Base-by-base conservation (phyloP, 2,888 invertebrate species). In the Erebia palarica region DNA sequence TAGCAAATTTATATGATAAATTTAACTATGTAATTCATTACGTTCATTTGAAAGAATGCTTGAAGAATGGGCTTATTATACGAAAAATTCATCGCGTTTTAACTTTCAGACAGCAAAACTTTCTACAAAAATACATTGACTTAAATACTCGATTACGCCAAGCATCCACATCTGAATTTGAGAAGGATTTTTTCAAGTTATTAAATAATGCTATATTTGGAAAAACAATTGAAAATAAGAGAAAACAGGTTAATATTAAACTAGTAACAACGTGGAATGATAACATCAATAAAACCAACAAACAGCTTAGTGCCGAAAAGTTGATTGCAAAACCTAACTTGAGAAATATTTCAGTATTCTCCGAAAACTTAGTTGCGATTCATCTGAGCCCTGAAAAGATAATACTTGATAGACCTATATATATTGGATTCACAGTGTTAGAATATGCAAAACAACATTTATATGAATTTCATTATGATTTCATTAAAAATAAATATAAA, bases 1-100 rank as follows among this genome's bases (percentile, higher is more conserved):
- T 65, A n/a, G 36, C 36, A 11, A 65, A 65, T 65, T 55, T 65
- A 16, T 53, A 65, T 42, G 36, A 36, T 27, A 65, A 65, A 65
- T 53, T 11, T 11, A 21, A 36, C 16, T 65, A 36, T 21, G 42
- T 55, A 1, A 53, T 53, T 11, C 57, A 58, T 27, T 58, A 58
- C 27, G 13, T 27, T 27, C 57, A 58, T 58, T 58, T 58, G 14
- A 58, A 58, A 27, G 57, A 58, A 27, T 58, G 57, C 13, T 27
- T 58, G 11, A 58, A 27, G 27, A 58, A 58, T 58, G 57, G 57
- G 3, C 21, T 58, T 9, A 58, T 58, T 27, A 10, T 58, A 13
- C 18, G 27, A 58, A 58, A 58, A 58, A 27, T 21, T 21, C 27
- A 58, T 58, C 57, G 57, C 11, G 27, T 58, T 27, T 11, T 58